These are phyloP conservation scores for Oreochromis aureus DNA, from an alignment of 2,113 vertebrate species.

Conservation along the genomic window DNA sequence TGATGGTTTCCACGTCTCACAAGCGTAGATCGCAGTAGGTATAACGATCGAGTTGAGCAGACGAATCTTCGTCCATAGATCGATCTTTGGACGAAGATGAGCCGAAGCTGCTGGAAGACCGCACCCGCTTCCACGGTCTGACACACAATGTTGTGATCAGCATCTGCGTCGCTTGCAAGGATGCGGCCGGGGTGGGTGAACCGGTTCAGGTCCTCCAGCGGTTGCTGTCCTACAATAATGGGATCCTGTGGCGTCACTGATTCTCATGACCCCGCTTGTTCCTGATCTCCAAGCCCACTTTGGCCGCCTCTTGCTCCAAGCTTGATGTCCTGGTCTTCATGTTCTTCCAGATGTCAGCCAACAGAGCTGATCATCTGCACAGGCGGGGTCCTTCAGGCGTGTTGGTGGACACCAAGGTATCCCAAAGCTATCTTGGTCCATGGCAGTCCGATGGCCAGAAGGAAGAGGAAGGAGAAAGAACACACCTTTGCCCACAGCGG, in stretches of 20 bases:
- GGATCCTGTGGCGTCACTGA: not conserved
- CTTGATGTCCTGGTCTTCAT: not conserved
- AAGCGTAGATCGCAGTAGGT: not conserved
- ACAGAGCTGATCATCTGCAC: not conserved
- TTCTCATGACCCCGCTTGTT: not conserved
- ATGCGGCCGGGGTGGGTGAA: not conserved
- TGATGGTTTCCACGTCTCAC: not conserved
- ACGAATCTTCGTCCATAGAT: not conserved
- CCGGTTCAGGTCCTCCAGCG: not conserved
- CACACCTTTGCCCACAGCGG: not conserved
- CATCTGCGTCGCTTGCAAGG: not conserved
- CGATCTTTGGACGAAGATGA: not conserved
- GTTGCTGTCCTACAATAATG: not conserved
- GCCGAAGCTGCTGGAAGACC: not conserved
- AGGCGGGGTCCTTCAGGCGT: not conserved
- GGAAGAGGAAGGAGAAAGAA: not conserved
- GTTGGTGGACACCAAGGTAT: rapidly evolving
- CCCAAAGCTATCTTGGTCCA: not conserved
- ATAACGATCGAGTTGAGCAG: not conserved
- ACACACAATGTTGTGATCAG: not conserved
- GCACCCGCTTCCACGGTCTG: not conserved
- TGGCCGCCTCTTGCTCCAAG: rapidly evolving
- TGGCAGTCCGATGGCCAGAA: not conserved
- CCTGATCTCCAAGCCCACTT: not conserved
- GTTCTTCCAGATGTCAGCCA: not conserved